Percentiles rank a stretch among this genome's conserved stretches.
Conservation (phyloP, 2,797 vertebrate genomes). For the Characodon lateralis region DNA sequence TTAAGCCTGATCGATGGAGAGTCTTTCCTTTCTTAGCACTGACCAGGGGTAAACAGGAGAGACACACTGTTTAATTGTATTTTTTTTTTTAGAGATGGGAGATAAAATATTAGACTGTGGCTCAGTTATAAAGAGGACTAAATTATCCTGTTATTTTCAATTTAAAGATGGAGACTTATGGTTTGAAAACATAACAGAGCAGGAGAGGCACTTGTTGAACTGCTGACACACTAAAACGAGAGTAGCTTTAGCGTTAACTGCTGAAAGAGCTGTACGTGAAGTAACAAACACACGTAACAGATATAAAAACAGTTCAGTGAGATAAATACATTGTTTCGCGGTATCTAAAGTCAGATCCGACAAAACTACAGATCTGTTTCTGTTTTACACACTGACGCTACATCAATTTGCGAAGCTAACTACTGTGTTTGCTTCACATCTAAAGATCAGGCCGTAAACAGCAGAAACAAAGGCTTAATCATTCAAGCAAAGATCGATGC, state of each 20-base stretch:
- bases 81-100: too few relatives aligned
- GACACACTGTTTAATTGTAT: too few relatives aligned
- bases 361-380: neutral
- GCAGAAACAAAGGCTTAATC: rapidly evolving
- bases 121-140: neutral
- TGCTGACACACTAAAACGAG: neutral
- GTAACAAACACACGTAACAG: neutral
- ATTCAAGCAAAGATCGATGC: neutral
- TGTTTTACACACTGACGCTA: neutral
- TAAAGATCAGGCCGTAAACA: neutral
- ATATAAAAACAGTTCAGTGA: neutral
- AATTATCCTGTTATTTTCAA: neutral
- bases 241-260: neutral
- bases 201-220: neutral
- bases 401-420: neutral
- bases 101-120: neutral
- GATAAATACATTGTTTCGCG: neutral
- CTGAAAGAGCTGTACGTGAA: neutral
- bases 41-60: too few relatives aligned
- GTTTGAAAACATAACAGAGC: neutral
- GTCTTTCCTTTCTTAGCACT: too few relatives aligned
- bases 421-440: neutral
- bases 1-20: too few relatives aligned
- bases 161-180: too few relatives aligned
- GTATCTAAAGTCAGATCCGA: neutral